phyloP scores from a whole-genome alignment of 1,140 invertebrate genomes.

The Bombus pascuorum region DNA sequence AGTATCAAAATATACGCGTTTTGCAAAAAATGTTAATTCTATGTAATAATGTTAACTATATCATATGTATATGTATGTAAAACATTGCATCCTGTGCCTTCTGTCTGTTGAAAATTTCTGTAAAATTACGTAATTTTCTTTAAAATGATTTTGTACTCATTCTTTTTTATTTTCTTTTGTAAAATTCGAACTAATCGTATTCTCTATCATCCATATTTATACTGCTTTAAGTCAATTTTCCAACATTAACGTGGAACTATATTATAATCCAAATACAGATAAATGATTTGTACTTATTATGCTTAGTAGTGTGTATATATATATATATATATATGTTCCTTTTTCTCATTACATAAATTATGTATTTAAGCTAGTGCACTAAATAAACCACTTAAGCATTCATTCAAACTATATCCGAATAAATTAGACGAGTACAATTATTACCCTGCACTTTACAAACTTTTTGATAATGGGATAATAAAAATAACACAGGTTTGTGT shows the following conservation, averaged over 20 bases:
- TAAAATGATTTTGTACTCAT: conserved; percentile 37
- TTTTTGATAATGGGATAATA: neutral
- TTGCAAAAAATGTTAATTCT: conserved; percentile 33
- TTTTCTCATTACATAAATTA: conserved; percentile 41
- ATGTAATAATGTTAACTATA: conserved; percentile 33
- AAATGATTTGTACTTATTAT: conserved; percentile 43
- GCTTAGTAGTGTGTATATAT: conserved; percentile 27
- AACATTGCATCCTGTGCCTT: conserved; percentile 58
- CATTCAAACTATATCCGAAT: neutral
- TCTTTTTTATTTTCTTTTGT: conserved; percentile 14
- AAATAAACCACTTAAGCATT: conserved; percentile 68
- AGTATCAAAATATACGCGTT: conserved; percentile 15
- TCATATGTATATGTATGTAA: conserved; percentile 30
- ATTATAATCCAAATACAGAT: conserved; percentile 20
- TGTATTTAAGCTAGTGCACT: conserved; percentile 68
- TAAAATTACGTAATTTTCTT: conserved; percentile 31
- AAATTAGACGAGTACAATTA: neutral
- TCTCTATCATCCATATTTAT: conserved; percentile 28
- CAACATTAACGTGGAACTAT: conserved; percentile 12
- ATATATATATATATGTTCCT: conserved; percentile 8
- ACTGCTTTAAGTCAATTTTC: conserved; percentile 5
- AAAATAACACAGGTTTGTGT: conserved; percentile 22
- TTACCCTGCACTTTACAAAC: neutral
- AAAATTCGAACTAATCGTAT: neutral
- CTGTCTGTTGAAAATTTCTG: conserved; percentile 41